Evolutionary conservation across 2,797 vertebrate species (phyloP).

Genomic region (Hapalemur alaotrensis): DNA sequence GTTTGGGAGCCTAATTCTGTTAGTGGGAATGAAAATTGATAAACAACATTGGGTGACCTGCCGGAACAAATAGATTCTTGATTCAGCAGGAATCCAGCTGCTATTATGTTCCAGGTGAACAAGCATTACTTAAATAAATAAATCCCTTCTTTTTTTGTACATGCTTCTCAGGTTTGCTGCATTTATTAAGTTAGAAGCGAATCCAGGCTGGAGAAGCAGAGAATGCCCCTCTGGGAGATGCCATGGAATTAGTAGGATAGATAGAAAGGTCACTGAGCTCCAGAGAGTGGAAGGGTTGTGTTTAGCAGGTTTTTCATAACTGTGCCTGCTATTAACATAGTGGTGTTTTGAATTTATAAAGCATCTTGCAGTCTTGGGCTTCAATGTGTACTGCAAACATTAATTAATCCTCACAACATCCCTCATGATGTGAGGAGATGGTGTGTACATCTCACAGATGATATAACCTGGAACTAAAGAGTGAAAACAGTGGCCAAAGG

Average conservation of each 20-base stretch:
- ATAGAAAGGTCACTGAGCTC: conserved; percentile 68
- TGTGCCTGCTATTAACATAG: conserved; percentile 58
- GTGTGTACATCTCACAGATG: background rate
- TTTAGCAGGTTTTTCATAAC: conserved; percentile 53
- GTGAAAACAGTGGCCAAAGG: conserved; percentile 27
- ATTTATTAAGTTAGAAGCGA: conserved; percentile 56
- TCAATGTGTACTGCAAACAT: conserved; percentile 54
- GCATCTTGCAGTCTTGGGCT: background rate
- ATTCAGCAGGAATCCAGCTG: conserved; percentile 74
- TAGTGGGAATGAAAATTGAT: conserved; percentile 70
- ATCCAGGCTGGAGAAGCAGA: conserved; percentile 25
- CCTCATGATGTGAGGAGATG: background rate
- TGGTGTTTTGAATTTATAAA: conserved; percentile 54
- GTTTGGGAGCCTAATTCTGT: conserved; percentile 71
- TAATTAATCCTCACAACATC: conserved; percentile 51
- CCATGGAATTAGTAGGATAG: conserved; percentile 31
- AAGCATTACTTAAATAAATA: conserved; percentile 71
- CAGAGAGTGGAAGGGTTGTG: background rate
- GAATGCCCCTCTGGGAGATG: conserved; percentile 40
- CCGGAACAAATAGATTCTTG: conserved; percentile 76
- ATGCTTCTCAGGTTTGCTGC: conserved; percentile 34
- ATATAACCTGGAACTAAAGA: background rate
- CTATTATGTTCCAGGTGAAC: conserved; percentile 70
- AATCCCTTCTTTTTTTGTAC: conserved; percentile 43
- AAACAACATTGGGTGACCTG: conserved; percentile 69